Evolutionary conservation across 2,888 invertebrate species (phyloP), one percentile per base, ranked within the genome.

Genomic region (Zaprionus obscuricornis): DNA sequence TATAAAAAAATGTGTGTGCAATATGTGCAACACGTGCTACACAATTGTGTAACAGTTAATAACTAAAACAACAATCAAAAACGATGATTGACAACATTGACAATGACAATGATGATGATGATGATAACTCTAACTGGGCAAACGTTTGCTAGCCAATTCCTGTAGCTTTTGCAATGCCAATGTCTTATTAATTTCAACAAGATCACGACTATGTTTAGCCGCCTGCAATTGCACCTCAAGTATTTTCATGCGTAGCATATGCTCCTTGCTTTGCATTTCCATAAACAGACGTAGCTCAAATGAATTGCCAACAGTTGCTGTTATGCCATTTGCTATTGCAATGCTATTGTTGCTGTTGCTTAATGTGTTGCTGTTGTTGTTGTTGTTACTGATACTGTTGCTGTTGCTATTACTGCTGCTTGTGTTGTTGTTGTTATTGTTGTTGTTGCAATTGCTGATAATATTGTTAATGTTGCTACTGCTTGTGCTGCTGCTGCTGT

Each of bases 101-200:
- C 11, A 18, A 20, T 43, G 18, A 34, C 10, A 7, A n/a, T 8
- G 18, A 36, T 13, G 10, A 46, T 26, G 11, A 13, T 39, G 22
- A 54, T 22, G 52, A 39, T 46, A 45, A 26, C 56, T 71, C 85
- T 87, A 87, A 79, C 86, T 89, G 77, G 86, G 86, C 87, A 89
- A 54, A 8, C 89, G 85, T 62, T 89, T 89, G 74, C 82, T 89
- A 52, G 90, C 89, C 51, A 88, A 65, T 51, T 90, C 90, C 67
- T 93, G 92, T 16, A 93, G 87, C 81, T 91, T 92, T 78, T 93
- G 92, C 70, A 93, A 91, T 1, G 93, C 92, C 69, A 92, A 91
- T 39, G 92, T 92, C 88, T 93, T 93, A 75, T 93, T 93, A 20
- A 93, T 89, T 85, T 93, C 93, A 2, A 92, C 92, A 29, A 93